phyloP scores from a whole-genome alignment of 2,888 invertebrate genomes.

The Philereme vetulata region DNA sequence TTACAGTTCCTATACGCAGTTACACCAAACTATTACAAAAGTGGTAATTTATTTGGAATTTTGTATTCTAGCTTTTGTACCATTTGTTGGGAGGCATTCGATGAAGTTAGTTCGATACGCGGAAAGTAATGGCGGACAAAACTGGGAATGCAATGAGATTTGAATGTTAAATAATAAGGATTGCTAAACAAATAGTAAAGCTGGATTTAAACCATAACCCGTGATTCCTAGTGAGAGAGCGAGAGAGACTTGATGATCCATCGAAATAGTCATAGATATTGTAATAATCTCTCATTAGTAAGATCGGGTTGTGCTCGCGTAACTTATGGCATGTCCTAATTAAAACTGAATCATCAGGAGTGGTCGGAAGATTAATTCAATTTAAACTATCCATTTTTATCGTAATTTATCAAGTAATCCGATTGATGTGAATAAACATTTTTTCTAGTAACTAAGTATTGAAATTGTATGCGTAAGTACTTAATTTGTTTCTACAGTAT shows the following conservation, averaged over 20 bases:
- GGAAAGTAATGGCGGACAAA: conserved; percentile 46
- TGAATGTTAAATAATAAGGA: conserved; percentile 50
- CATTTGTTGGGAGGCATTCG: conserved; percentile 58
- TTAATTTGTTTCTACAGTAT: conserved; percentile 23
- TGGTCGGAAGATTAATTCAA: conserved; percentile 29
- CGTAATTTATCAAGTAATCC: conserved; percentile 9
- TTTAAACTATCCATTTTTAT: conserved; percentile 14
- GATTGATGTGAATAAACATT: conserved; percentile 12
- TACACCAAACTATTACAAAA: conserved; percentile 63
- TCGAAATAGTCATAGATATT: conserved; percentile 28
- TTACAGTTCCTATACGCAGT: conserved; percentile 78
- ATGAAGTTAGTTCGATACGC: conserved; percentile 44
- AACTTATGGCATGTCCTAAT: conserved; percentile 37
- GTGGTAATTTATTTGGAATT: conserved; percentile 62
- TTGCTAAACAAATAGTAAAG: conserved; percentile 41
- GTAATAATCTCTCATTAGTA: conserved; percentile 52
- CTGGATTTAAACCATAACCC: conserved; percentile 52
- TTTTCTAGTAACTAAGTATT: conserved; percentile 19
- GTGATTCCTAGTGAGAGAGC: conserved; percentile 56
- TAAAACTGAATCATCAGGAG: conserved; percentile 42
- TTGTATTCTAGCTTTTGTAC: conserved; percentile 53
- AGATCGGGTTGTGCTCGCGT: conserved; percentile 60
- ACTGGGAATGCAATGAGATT: conserved; percentile 64
- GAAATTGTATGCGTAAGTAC: conserved; percentile 35
- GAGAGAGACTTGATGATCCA: conserved; percentile 29